phyloP scores from a whole-genome alignment of 2,888 invertebrate species.

The Scaptomyza polygonia region DNA sequence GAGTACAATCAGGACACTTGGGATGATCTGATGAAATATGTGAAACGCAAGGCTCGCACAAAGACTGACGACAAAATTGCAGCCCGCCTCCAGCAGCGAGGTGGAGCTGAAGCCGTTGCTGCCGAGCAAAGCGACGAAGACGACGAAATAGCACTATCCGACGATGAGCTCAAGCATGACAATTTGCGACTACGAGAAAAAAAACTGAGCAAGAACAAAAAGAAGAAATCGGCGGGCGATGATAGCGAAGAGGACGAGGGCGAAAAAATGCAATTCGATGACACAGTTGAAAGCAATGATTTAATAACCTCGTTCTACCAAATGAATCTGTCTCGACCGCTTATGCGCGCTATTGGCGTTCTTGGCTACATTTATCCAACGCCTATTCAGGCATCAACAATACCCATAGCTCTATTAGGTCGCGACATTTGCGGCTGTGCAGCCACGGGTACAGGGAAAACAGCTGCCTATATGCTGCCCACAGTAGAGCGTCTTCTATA shows the following conservation, averaged over 20 bases:
- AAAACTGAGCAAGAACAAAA: conserved; percentile 86
- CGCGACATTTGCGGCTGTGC: conserved; percentile 99
- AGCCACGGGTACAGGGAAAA: conserved; percentile 99
- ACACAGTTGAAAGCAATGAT: conserved; percentile 87
- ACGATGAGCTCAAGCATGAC: conserved; percentile 91
- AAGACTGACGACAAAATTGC: conserved; percentile 94
- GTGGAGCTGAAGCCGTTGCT: conserved; percentile 85
- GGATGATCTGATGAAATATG: conserved; percentile 91
- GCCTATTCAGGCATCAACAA: conserved; percentile 97
- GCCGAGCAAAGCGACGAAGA: conserved; percentile 85
- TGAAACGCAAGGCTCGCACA: conserved; percentile 91
- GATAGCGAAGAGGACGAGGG: conserved; percentile 86
- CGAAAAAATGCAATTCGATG: conserved; percentile 86
- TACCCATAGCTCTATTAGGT: conserved; percentile 96
- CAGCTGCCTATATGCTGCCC: conserved; percentile 99
- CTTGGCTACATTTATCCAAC: conserved; percentile 97
- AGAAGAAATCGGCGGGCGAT: conserved; percentile 83
- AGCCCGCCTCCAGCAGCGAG: conserved; percentile 85
- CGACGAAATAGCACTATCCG: conserved; percentile 87
- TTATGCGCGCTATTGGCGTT: conserved; percentile 94
- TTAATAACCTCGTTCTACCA: conserved; percentile 92
- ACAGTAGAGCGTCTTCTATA: conserved; percentile 96
- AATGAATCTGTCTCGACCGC: conserved; percentile 97
- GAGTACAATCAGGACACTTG: conserved; percentile 93
- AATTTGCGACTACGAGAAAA: conserved; percentile 88